phyloP scores from a whole-genome alignment of 2,113 vertebrate species.

The Malurus melanocephalus region DNA sequence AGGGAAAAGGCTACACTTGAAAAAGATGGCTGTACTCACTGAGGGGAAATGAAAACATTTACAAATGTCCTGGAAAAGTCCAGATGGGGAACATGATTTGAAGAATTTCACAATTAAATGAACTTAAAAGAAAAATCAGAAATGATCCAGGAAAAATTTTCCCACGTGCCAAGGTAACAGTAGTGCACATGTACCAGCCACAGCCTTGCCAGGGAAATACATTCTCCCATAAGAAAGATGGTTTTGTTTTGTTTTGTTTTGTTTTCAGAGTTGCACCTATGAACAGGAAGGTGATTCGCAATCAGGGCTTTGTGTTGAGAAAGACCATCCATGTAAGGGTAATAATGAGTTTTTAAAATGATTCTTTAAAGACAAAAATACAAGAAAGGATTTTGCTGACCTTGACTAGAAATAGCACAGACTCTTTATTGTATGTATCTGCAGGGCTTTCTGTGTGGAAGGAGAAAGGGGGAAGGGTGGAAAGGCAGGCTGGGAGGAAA shows the following conservation, averaged over 20 bases:
- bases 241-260: neutral
- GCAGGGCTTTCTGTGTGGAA: neutral
- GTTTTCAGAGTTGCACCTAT: neutral
- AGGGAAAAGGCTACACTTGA: conserved; percentile 24
- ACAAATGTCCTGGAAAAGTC: neutral
- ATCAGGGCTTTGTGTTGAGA: neutral
- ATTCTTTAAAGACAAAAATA: neutral
- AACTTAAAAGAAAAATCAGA: neutral
- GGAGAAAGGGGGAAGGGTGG: neutral
- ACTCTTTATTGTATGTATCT: neutral
- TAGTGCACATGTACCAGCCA: neutral
- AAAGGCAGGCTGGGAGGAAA: neutral
- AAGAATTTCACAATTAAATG: conserved; percentile 1
- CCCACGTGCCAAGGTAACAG: neutral
- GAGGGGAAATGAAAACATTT: neutral
- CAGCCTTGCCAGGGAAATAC: neutral
- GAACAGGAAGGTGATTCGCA: neutral
- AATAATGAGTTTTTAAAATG: neutral
- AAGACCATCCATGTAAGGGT: neutral
- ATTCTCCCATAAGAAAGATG: neutral
- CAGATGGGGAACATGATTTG: neutral
- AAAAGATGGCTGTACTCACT: conserved; percentile 17
- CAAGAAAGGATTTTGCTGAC: neutral
- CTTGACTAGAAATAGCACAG: neutral
- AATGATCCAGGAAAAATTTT: neutral